These are phyloP conservation scores for Sesia bembeciformis DNA, from an alignment of 2,888 invertebrate genomes.

Conservation along the genomic window DNA sequence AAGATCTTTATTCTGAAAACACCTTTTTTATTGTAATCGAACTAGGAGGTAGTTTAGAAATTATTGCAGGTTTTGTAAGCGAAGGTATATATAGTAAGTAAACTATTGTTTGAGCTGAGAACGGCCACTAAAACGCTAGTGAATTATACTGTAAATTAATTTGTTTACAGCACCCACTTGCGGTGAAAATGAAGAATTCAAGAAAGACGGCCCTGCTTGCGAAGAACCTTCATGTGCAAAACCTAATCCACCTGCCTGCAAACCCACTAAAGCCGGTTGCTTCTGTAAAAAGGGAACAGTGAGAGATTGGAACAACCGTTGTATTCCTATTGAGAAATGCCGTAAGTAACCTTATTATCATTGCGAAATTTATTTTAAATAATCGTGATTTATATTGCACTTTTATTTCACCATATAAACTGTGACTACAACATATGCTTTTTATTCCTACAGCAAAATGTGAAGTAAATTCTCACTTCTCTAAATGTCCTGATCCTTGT, in stretches of 20 bases:
- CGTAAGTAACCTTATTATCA: no score
- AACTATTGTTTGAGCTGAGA: no score
- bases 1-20: no score
- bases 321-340: constrained; percentile 3
- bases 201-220: background rate
- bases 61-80: no score
- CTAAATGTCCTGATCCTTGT: constrained; percentile 1
- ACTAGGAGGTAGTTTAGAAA: no score
- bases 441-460: no score
- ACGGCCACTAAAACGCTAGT: no score
- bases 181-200: constrained; percentile 2
- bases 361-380: background rate
- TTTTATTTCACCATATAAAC: no score
- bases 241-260: background rate
- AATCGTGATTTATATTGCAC: background rate
- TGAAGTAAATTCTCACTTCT: no score
- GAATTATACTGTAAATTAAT: background rate
- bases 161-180: constrained; percentile 1
- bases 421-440: no score
- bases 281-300: constrained; percentile 6
- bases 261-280: constrained; percentile 1
- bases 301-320: constrained; percentile 4
- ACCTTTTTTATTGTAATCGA: no score
- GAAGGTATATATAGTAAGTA: no score
- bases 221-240: constrained; percentile 4